Percentiles rank a stretch among this genome's conserved stretches.
Evolutionary conservation across 2,888 invertebrate species (phyloP).

Genomic region (Gisinianus flammeolus): DNA sequence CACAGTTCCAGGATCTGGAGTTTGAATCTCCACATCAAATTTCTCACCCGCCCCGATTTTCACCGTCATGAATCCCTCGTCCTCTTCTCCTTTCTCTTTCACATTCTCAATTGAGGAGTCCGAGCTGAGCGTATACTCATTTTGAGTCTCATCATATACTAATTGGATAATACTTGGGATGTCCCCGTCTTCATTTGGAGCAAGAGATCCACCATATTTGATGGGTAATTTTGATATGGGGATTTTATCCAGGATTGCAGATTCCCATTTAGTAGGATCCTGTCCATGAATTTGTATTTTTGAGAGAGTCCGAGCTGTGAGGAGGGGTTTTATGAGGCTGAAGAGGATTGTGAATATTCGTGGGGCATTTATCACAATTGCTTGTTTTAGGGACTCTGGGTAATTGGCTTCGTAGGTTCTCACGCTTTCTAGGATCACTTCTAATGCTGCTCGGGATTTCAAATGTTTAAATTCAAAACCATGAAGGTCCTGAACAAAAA

Average conservation of each 20-base stretch:
- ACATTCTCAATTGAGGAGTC: not conserved
- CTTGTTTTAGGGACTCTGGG: slow-evolving; percentile 32
- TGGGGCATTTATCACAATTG: slow-evolving; percentile 21
- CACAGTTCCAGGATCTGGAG: not conserved
- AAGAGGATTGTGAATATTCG: slow-evolving; percentile 32
- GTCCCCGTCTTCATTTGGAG: not conserved
- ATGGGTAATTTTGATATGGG: slow-evolving; percentile 11
- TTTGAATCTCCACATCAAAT: slow-evolving; percentile 5
- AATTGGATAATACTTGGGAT: not conserved
- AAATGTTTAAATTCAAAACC: slow-evolving; percentile 48
- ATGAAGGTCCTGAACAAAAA: slow-evolving; percentile 46
- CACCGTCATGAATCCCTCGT: not conserved
- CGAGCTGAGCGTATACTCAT: not conserved
- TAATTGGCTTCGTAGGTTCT: slow-evolving; percentile 47
- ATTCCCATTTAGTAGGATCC: slow-evolving; percentile 22
- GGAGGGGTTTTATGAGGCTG: slow-evolving; percentile 34
- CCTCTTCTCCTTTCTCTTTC: not conserved
- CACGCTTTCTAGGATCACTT: slow-evolving; percentile 40
- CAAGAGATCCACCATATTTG: slow-evolving; percentile 23
- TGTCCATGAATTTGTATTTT: slow-evolving; percentile 30
- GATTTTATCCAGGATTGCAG: slow-evolving; percentile 1
- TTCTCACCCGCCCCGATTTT: slow-evolving; percentile 25
- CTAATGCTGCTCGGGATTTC: slow-evolving; percentile 46
- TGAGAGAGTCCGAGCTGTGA: slow-evolving; percentile 30
- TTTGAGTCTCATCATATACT: not conserved